Base-by-base conservation (phyloP, 2,888 invertebrate species). In the Bellardia bayeri region DNA sequence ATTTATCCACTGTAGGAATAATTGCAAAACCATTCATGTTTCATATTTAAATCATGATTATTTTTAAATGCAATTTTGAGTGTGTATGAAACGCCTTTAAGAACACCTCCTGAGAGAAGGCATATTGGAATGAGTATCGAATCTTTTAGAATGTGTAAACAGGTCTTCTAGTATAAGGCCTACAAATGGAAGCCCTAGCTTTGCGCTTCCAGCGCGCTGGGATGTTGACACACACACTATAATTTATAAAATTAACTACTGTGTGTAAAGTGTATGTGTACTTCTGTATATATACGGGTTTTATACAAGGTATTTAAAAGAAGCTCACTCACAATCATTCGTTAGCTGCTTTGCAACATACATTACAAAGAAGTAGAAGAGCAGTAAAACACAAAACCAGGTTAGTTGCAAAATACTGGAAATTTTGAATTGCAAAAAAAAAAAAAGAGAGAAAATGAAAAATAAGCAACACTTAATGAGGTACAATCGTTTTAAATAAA, bases 401-500 rank as follows among this genome's bases (percentile, higher is more conserved):
- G 13, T 45, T 45, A 45, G 13, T 45, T 45, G 16, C 37, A 40
- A 58, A 40, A 61, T 45, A 63, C 42, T 64, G 6, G 56, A 23
- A 72, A 49, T 37, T 42, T 3, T 74, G 42, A 45, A 68, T 14
- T 51, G 4, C 5, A 51, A n/a, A 56, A 75, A 61, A 68, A 80
- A 54, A 58, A 33, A 3, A 13, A 63, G 23, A 68, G 30, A 33
- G 23, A 66, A 80, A 74, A 74, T 54, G 13, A 45, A 69, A 75
- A 68, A 75, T 69, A 63, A 76, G 83, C 68, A 66, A 79, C 75
- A 75, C 85, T 79, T 87, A 87, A 87, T 87, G 85, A 85, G 87
- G 87, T 82, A 85, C 85, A 87, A 85, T 85, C 87, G 87, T 64
- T 85, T 87, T 82, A 87, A 87, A 69, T 85, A 85, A 87, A 87